Conservation (phyloP, 2,888 invertebrate species). For the Seira ritae region DNA sequence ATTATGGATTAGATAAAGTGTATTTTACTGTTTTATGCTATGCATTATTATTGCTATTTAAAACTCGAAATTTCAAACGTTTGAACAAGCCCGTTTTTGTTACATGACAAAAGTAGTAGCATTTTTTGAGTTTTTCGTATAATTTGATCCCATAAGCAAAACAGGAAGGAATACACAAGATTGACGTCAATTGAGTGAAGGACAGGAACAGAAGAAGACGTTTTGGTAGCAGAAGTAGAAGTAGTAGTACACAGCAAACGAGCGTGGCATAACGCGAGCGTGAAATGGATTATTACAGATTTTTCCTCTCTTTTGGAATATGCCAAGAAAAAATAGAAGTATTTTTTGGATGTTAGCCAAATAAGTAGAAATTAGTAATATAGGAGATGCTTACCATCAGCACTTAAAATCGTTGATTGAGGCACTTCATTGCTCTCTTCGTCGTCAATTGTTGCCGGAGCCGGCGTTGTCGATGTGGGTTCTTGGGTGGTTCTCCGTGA, state of each 20-base stretch:
- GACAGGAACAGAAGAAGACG: slow-evolving; percentile 48
- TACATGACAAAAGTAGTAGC: no score
- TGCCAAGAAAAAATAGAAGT: not conserved
- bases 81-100: no score
- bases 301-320: not conserved
- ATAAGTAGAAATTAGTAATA: slow-evolving; percentile 18
- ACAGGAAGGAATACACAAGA: slow-evolving; percentile 60
- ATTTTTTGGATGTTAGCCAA: slow-evolving; percentile 45
- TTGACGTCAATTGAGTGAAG: slow-evolving; percentile 61
- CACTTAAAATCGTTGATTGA: slow-evolving; percentile 16
- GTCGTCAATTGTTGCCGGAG: slow-evolving; percentile 13
- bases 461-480: slow-evolving; percentile 30
- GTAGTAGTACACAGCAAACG: slow-evolving; percentile 22
- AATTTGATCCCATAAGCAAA: slow-evolving; percentile 33
- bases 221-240: no score
- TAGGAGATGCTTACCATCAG: slow-evolving; percentile 8
- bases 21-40: no score
- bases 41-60: no score
- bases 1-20: no score
- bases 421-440: not conserved
- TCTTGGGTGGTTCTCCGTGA: not conserved
- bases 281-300: slow-evolving; percentile 5
- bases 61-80: no score
- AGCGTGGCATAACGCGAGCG: not conserved
- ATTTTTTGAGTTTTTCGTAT: no score